These are phyloP conservation scores for Drosophila pruinosa DNA, from an alignment of 1,140 invertebrate genomes.

Conservation along the genomic window DNA sequence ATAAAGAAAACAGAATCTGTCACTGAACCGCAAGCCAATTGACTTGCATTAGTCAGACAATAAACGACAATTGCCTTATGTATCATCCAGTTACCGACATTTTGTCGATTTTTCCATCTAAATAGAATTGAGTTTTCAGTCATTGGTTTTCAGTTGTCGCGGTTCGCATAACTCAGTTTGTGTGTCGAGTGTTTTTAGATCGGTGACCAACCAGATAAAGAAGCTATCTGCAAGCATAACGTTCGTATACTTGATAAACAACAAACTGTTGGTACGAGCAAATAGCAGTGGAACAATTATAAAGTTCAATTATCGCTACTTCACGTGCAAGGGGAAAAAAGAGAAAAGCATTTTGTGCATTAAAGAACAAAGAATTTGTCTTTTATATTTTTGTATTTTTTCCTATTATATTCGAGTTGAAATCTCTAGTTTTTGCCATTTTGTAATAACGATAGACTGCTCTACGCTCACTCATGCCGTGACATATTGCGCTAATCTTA, in stretches of 20 bases:
- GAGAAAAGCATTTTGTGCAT: not conserved
- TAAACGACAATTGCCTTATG: constrained; percentile 18
- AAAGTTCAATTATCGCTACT: not conserved
- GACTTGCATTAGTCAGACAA: constrained; percentile 41
- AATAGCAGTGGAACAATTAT: not conserved
- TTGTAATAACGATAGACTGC: constrained; percentile 2
- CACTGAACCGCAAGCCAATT: constrained; percentile 2
- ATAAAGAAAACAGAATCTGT: not conserved
- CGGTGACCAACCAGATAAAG: constrained; percentile 20
- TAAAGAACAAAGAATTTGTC: not conserved
- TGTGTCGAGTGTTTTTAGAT: not conserved
- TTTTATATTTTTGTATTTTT: not conserved
- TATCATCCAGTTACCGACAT: constrained; percentile 21
- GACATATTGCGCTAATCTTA: constrained; percentile 21
- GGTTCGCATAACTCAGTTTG: not conserved
- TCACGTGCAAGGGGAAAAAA: not conserved
- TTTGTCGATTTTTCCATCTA: constrained; percentile 45
- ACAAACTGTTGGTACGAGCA: not conserved
- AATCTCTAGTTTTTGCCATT: constrained; percentile 8
- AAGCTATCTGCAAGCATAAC: constrained; percentile 24
- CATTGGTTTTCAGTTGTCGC: not conserved
- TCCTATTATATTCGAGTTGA: not conserved
- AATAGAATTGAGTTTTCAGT: not conserved
- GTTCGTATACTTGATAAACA: constrained; percentile 36
- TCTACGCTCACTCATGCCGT: not conserved